Percentiles rank a stretch among this genome's conserved stretches.
Evolutionary conservation across 2,113 vertebrate genomes (phyloP).

Genomic region (Hepsetus odoe): DNA sequence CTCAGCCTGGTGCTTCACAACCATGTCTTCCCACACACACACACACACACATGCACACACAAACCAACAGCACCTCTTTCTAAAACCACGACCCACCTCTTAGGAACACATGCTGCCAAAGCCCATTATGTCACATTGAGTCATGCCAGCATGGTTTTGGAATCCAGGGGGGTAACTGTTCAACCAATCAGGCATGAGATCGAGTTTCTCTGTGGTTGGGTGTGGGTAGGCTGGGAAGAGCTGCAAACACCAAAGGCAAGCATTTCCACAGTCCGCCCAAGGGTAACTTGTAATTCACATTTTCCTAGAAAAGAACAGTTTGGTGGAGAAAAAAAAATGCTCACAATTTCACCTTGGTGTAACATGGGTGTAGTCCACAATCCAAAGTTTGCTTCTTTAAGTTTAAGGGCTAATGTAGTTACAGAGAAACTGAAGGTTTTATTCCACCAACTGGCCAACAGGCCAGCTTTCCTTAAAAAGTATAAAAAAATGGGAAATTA

Average conservation of each 20-base stretch:
- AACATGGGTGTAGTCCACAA: no score
- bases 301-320: neutral
- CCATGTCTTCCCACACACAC: conserved; percentile 41
- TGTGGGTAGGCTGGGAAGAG: neutral
- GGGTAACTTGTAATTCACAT: neutral
- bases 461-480: no score
- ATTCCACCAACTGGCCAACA: no score
- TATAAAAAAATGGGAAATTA: no score
- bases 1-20: conserved; percentile 49
- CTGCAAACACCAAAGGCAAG: neutral
- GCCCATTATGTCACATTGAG: conserved; percentile 26
- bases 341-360: no score
- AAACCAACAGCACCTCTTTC: neutral
- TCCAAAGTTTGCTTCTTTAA: neutral
- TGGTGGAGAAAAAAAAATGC: neutral
- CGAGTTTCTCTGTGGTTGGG: neutral
- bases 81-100: conserved; percentile 7
- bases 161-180: neutral
- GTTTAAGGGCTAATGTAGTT: no score
- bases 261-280: no score
- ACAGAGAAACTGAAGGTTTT: no score
- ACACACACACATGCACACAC: neutral
- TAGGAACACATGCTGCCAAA: conserved; percentile 27
- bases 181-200: neutral
- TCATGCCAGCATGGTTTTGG: neutral